Base-by-base conservation (phyloP, 2,113 vertebrate genomes). In the Nansenia antarctica region DNA sequence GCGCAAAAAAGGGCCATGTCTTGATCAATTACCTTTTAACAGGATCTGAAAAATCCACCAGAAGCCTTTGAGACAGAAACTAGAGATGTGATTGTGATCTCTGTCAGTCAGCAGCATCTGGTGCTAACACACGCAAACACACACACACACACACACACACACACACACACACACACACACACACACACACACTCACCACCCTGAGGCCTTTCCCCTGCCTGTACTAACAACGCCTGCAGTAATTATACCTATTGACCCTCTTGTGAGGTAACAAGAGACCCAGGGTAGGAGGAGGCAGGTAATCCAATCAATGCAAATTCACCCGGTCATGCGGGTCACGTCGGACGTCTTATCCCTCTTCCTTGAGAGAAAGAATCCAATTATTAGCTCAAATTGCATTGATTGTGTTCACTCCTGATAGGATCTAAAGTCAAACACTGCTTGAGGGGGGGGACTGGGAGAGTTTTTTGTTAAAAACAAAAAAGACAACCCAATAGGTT, bases 211-310 rank as follows among this genome's bases (percentile, higher is more conserved):
- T 49, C 4, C 20, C 5, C 45, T 49, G n/a, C n/a, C n/a, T 22
- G 4, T 49, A 18, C 37, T 39, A 47, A 5, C 67, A 65, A 42
- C 31, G 52, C 77, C 72, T 22, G 5, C 62, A 45, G 70, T 83
- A 85, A 86, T 88, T 78, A 85, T 22, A 62, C 72, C 76, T 52
- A 82, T 82, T 31, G 67, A 83, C 82, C 82, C 12, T 67, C 20
- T 64, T 54, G 67, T 63, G 45, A 42, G 63, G 49, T 69, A 67
- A 70, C 2, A 12, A 78, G 65, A n/a, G n/a, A n/a, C 69, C 69
- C 68, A 3, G 18, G 62, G 67, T 82, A 76, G 72, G 82, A 66
- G 72, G 68, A 67, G 42, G n/a, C n/a, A 11, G 53, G 27, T 45
- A 55, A 78, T 79, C 79, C 66, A 81, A 75, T 84, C 72, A 67